Percentiles rank a stretch among this genome's conserved stretches.
phyloP scores from a whole-genome alignment of 1,140 invertebrate species.

The Callitettix versicolor region DNA sequence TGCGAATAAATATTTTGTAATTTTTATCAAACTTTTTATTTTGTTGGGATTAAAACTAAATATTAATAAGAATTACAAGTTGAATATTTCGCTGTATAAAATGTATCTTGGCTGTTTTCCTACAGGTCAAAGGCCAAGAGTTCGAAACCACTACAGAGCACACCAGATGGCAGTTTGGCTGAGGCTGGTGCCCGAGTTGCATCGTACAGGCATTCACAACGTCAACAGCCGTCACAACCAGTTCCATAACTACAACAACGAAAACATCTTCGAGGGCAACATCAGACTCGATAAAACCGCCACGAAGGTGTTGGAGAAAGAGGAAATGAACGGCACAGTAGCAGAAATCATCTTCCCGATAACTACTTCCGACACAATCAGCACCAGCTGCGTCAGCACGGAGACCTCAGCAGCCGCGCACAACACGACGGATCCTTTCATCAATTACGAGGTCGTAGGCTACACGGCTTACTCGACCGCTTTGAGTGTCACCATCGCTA shows the following conservation, averaged over 20 bases:
- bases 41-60: too few species aligned
- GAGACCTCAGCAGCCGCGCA: background rate
- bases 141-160: constrained; percentile 72
- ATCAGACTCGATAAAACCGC: constrained; percentile 62
- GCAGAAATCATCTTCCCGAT: constrained; percentile 28
- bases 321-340: constrained; percentile 2
- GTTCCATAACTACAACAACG: constrained; percentile 67
- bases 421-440: constrained; percentile 51
- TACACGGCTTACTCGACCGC: constrained; percentile 66
- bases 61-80: too few species aligned
- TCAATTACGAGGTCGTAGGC: constrained; percentile 63
- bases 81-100: too few species aligned
- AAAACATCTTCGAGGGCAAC: constrained; percentile 66
- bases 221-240: constrained; percentile 70
- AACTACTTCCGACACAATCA: constrained; percentile 40
- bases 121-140: constrained; percentile 56
- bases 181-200: constrained; percentile 74
- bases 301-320: constrained; percentile 7
- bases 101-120: too few species aligned
- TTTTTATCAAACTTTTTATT: too few species aligned
- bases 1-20: too few species aligned
- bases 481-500: constrained; percentile 73
- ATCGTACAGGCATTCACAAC: constrained; percentile 73
- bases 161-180: constrained; percentile 87
- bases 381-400: constrained; percentile 10